These are phyloP conservation scores for Centrocercus urophasianus DNA, from an alignment of 2,113 vertebrate genomes.

Conservation along the genomic window DNA sequence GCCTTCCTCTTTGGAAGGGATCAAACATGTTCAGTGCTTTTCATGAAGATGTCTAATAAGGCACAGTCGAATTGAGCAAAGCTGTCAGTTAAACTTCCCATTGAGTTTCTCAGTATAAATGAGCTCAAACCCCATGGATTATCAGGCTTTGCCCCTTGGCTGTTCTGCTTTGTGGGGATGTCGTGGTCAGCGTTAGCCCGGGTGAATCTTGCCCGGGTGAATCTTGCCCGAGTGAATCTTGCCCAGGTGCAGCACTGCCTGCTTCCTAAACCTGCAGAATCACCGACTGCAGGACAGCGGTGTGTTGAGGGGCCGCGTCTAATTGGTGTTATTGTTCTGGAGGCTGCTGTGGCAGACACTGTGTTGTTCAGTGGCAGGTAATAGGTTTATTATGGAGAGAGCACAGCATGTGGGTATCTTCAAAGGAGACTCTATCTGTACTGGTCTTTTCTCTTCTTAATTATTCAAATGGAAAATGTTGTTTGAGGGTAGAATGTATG, in stretches of 20 bases:
- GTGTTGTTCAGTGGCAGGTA: slow-evolving; percentile 29
- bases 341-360: slow-evolving; percentile 19
- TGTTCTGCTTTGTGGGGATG: neutral
- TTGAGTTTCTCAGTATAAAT: neutral
- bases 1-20: neutral
- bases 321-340: slow-evolving; percentile 2
- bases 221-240: neutral
- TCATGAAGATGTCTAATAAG: slow-evolving; percentile 23
- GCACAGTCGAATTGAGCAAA: neutral
- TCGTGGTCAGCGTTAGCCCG: neutral
- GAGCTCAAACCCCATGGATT: neutral
- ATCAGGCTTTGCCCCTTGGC: neutral
- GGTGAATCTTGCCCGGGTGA: too few relatives aligned
- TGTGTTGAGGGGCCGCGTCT: neutral
- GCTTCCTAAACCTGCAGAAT: neutral
- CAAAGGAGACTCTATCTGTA: neutral
- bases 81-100: neutral
- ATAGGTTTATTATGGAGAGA: slow-evolving; percentile 13
- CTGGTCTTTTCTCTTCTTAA: neutral
- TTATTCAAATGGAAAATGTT: slow-evolving; percentile 11
- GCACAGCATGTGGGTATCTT: neutral
- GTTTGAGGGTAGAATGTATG: neutral
- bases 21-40: neutral
- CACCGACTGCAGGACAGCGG: neutral
- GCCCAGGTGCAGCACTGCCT: neutral